Percentiles rank a stretch among this genome's conserved stretches.
Evolutionary conservation across 2,113 vertebrate species (phyloP).

Genomic region (Cynocephalus volans): DNA sequence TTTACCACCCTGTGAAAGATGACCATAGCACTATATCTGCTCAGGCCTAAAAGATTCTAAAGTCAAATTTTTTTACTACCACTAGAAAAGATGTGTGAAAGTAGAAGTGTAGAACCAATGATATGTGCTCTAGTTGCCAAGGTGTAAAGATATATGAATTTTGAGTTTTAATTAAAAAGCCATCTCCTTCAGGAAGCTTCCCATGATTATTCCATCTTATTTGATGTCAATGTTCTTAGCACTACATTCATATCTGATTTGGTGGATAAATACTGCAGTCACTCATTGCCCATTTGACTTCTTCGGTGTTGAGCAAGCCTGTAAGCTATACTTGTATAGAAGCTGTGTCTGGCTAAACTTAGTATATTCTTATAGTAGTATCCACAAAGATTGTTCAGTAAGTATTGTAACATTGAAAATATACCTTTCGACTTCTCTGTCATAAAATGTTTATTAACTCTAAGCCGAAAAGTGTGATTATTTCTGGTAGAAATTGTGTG

Average conservation of each 20-base stretch:
- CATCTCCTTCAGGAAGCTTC: not conserved
- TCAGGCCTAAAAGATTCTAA: not conserved
- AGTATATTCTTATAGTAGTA: not conserved
- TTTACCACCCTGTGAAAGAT: not conserved
- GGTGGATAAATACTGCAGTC: not conserved
- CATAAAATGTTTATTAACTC: constrained; percentile 20
- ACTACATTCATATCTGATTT: constrained; percentile 6
- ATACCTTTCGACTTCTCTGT: not conserved
- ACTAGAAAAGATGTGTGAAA: not conserved
- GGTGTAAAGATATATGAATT: not conserved
- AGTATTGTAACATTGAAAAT: not conserved
- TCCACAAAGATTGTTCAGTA: not conserved
- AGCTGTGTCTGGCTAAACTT: not conserved
- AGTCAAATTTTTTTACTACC: not conserved
- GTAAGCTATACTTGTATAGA: not conserved
- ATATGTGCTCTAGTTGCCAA: not conserved
- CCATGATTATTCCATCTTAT: not conserved
- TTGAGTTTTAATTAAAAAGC: constrained; percentile 43
- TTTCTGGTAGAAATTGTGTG: constrained; percentile 25
- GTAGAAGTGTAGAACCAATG: not conserved
- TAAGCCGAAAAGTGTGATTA: not conserved
- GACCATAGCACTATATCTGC: not conserved
- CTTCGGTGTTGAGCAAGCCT: not conserved
- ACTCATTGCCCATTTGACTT: not conserved
- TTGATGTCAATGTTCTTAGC: not conserved